Conservation (phyloP, 2,113 vertebrate genomes). For the Pedetes capensis region DNA sequence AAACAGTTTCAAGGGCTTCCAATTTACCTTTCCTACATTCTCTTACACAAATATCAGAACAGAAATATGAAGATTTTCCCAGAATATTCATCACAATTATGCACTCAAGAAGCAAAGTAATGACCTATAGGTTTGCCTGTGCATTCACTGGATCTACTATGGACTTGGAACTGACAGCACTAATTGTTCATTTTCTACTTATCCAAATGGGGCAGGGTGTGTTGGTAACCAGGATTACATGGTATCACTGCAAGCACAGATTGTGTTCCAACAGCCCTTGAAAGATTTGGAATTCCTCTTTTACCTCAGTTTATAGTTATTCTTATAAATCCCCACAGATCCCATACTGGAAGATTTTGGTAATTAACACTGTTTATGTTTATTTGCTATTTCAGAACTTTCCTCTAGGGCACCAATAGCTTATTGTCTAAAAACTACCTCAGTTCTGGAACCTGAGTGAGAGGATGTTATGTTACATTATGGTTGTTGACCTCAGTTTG, state of each 20-base stretch:
- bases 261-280: not conserved
- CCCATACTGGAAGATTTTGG: not conserved
- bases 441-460: not conserved
- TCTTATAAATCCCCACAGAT: not conserved
- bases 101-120: not conserved
- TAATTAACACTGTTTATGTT: not conserved
- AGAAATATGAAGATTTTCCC: not conserved
- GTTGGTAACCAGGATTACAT: not conserved
- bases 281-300: not conserved
- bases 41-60: not conserved
- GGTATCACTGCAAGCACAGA: not conserved
- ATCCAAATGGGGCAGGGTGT: accelerated
- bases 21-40: not conserved
- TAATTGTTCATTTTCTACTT: not conserved
- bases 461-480: not conserved
- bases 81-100: not conserved
- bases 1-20: not conserved
- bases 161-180: not conserved
- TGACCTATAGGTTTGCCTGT: not conserved
- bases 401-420: not conserved
- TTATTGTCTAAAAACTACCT: not conserved
- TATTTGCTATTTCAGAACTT: not conserved
- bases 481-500: not conserved
- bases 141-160: not conserved
- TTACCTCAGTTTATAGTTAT: not conserved